Evolutionary conservation across 2,888 invertebrate genomes (phyloP), one percentile per base, ranked within the genome.

Genomic region (Calephelis perditalis): DNA sequence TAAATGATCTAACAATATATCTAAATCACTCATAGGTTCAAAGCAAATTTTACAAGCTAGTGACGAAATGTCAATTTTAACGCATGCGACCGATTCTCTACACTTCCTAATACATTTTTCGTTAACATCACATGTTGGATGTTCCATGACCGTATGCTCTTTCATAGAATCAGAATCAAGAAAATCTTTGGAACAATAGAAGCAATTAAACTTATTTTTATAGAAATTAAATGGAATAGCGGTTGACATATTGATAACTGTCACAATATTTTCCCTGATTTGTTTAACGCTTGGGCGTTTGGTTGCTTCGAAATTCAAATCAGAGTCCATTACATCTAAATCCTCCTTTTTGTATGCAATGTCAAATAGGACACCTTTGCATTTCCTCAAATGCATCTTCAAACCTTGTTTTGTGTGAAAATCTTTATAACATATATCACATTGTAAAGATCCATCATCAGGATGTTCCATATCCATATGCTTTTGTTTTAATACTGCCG

Each of bases 191-290:
- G 86, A 86, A 57, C 90, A 90, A 63, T 84, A 90, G 64, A 90
- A 90, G 57, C 90, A 90, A 45, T 89, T 89, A 56, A 88, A 90
- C 63, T 86, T 89, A 64, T 89, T 90, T 63, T 88, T 87, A 68
- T 82, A 87, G 63, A 89, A 89, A 65, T 86, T 89, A 63, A 90
- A 90, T 5, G 90, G 90, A 71, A 90, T 78, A 0, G 89, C 89
- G 0, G 90, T 90, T 0, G 90, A 90, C 88, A 89, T 89, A 47
- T 86, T 89, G 2, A 90, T 80, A 0, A 90, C 82, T 9, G 73
- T 83, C 0, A 86, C 82, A 11, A 90, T 85, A 59, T 90, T 90
- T 61, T 87, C 82, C 2, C 88, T 68, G 0, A 90, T 82, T 64
- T 85, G 86, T 65, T 89, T 88, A 0, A 90, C 88, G 65, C 85